Evolutionary conservation across 2,888 invertebrate species (phyloP), one percentile per base, ranked within the genome.

Genomic region (Lasioglossum leucozonium): DNA sequence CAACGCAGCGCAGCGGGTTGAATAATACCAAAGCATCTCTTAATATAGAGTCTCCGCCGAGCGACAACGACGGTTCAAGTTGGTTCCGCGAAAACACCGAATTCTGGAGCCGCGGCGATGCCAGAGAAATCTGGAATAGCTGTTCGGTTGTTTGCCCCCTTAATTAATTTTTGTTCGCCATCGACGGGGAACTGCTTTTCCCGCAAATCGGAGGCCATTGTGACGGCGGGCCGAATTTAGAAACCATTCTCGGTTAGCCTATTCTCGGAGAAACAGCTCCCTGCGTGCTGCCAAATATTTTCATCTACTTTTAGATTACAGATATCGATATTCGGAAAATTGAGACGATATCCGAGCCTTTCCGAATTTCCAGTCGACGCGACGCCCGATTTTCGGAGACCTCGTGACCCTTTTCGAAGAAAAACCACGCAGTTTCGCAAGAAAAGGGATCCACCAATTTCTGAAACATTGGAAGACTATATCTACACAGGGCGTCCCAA

Each of bases 111-210:
- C 51, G 69, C 30, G 58, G 30, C 44, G 73, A 62, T 75, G 65
- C 8, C 78, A 44, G 83, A 47, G 62, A 75, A 67, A 40, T 55
- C 67, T 44, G 44, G 69, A 82, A 82, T 84, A 82, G 44, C 75
- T 67, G 40, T 22, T 72, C 65, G 44, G 72, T 34, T 78, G 55
- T n/a, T 79, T 78, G 72, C 47, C 55, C 30, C 72, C 51, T 76
- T 76, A 34, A 83, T 44, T 44, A 67, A 79, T 83, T 76, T 58
- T 72, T 11, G 4, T 30, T 58, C n/a, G 11, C 10, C n/a, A n/a
- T n/a, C 11, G 13, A 26, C 58, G 11, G n/a, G 26, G 22, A 58
- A 26, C 58, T 26, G 26, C 4, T 26, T 58, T 58, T 13, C 10
- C 26, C 26, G 4, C 13, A 13, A 26, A 26, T 58, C 58, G 26